Evolutionary conservation across 2,797 vertebrate genomes (phyloP).

Genomic region (Benthosema pterotum): DNA sequence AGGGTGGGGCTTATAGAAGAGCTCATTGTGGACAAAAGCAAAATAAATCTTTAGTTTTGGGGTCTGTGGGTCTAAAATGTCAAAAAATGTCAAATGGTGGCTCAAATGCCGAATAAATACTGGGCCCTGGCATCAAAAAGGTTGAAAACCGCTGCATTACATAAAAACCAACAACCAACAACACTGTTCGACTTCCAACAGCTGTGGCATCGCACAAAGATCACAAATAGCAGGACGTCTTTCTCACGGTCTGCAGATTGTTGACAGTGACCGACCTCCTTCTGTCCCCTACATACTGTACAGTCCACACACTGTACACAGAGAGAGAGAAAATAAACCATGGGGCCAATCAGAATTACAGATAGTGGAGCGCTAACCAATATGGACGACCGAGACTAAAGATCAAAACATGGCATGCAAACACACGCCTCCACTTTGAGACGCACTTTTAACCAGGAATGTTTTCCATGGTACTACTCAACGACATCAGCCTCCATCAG

Average conservation of each 20-base stretch:
- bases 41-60: no score
- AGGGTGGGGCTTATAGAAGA: no score
- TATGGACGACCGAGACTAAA: constrained; percentile 57
- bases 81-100: no score
- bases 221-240: constrained; percentile 73
- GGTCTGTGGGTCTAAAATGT: no score
- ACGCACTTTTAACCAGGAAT: constrained; percentile 55
- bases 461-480: constrained; percentile 51
- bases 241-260: constrained; percentile 80
- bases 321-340: constrained; percentile 78
- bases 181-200: constrained; percentile 60
- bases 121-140: no score
- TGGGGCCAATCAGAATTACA: constrained; percentile 37
- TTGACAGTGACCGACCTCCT: constrained; percentile 80
- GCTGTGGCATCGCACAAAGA: constrained; percentile 70
- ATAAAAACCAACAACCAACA: no score
- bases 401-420: constrained; percentile 71
- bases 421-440: constrained; percentile 46
- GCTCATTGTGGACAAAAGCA: no score
- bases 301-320: constrained; percentile 63
- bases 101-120: no score
- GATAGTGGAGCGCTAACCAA: constrained; percentile 55
- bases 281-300: constrained; percentile 67
- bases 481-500: constrained; percentile 14
- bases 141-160: no score